phyloP scores from a whole-genome alignment of 2,113 vertebrate species.

The Tylochromis polylepis region DNA sequence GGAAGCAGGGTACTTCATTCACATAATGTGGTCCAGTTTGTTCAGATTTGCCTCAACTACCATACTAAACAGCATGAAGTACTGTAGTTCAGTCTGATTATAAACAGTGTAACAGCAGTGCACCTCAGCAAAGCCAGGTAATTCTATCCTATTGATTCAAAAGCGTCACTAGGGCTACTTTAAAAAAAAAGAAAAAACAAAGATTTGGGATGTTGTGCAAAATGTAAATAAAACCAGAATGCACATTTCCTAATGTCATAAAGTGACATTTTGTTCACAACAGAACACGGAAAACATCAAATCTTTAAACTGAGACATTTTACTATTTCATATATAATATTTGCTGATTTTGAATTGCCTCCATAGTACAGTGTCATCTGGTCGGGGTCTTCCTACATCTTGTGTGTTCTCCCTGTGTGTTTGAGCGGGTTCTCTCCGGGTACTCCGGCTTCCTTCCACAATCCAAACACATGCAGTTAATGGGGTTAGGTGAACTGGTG shows the following conservation, averaged over 20 bases:
- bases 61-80: background rate
- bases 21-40: background rate
- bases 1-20: background rate
- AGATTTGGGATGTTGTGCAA: background rate
- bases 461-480: background rate
- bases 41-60: background rate
- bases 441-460: background rate
- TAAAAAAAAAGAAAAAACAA: background rate
- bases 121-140: background rate
- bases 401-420: no score
- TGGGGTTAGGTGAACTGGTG: background rate
- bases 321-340: background rate
- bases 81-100: background rate
- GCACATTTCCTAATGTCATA: background rate
- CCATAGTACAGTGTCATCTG: no score
- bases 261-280: background rate
- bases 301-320: background rate
- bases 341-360: background rate
- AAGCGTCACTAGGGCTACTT: background rate
- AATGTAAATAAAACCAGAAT: background rate
- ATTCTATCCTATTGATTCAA: background rate
- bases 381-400: no score
- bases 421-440: background rate
- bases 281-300: background rate
- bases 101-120: background rate